Evolutionary conservation across 2,888 invertebrate species (phyloP).

Genomic region (Epirrhoe alternata): DNA sequence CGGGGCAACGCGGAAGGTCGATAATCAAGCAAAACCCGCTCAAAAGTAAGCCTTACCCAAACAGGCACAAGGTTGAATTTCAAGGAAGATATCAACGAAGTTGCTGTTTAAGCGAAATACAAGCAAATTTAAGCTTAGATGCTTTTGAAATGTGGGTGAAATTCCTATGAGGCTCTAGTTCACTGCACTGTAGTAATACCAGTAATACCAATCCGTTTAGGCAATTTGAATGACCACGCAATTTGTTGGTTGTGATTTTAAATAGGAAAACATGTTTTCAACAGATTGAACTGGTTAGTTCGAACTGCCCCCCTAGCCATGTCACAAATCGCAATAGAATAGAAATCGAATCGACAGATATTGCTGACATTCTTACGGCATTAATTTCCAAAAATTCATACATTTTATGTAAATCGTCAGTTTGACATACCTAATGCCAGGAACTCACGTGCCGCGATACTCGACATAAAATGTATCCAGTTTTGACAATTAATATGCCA

Average conservation of each 20-base stretch:
- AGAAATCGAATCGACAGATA: too few relatives aligned
- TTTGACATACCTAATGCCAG: too few relatives aligned
- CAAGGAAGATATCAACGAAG: background rate
- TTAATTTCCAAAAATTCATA: too few relatives aligned
- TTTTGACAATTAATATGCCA: too few relatives aligned
- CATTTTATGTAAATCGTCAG: too few relatives aligned
- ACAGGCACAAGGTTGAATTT: conserved; percentile 14
- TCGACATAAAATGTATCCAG: too few relatives aligned
- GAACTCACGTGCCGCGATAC: too few relatives aligned
- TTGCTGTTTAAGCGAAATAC: background rate
- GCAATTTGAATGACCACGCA: conserved; percentile 12
- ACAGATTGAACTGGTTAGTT: too few relatives aligned
- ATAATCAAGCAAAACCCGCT: conserved; percentile 4
- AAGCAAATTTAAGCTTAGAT: background rate
- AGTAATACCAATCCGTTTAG: conserved; percentile 13
- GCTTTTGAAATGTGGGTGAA: background rate
- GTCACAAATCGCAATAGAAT: too few relatives aligned
- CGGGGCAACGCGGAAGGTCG: background rate
- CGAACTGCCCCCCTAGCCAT: too few relatives aligned
- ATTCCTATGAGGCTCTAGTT: background rate
- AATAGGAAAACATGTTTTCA: conserved; percentile 1
- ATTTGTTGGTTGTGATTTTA: conserved; percentile 16
- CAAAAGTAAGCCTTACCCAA: background rate
- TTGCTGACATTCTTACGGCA: too few relatives aligned
- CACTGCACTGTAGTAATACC: conserved; percentile 18